Percentiles rank a stretch among this genome's conserved stretches.
These are phyloP conservation scores for Oryzias woworae DNA, from an alignment of 2,113 vertebrate genomes.

Conservation along the genomic window DNA sequence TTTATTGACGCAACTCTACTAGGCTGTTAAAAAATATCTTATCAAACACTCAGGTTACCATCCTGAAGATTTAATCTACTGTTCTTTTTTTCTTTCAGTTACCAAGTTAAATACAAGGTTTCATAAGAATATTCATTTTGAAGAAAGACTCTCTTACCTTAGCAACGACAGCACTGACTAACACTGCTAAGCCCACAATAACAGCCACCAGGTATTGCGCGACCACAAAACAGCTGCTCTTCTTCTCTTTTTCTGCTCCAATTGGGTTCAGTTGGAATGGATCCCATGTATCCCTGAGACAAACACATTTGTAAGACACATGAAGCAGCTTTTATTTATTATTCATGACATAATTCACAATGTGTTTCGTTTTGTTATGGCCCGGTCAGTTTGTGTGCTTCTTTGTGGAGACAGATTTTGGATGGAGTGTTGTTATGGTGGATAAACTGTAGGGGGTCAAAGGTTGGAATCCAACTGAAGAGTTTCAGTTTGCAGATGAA, in stretches of 20 bases:
- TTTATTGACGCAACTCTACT: no score
- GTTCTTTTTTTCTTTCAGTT: no score
- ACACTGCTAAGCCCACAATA: conserved; percentile 72
- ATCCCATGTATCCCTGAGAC: conserved; percentile 79
- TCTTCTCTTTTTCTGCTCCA: conserved; percentile 78
- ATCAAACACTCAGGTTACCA: no score
- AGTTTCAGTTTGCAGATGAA: no score
- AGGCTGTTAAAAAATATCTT: no score
- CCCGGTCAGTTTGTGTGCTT: no score
- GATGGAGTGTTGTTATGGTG: no score
- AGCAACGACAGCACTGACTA: conserved; percentile 66
- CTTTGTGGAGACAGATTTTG: no score
- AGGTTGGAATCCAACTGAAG: no score
- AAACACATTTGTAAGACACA: neutral
- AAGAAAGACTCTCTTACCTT: conserved; percentile 61
- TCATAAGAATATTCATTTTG: neutral
- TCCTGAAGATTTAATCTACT: no score
- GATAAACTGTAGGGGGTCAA: no score
- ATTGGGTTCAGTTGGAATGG: conserved; percentile 78
- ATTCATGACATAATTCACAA: neutral
- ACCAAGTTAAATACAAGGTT: neutral
- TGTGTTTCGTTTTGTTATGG: no score
- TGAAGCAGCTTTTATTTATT: neutral
- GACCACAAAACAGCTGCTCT: conserved; percentile 64
- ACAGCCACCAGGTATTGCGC: conserved; percentile 71